A percentile compares a stretch with the other conserved stretches of the same genome.
Evolutionary conservation across 2,888 invertebrate species (phyloP).

Genomic region (Clunio marinus): DNA sequence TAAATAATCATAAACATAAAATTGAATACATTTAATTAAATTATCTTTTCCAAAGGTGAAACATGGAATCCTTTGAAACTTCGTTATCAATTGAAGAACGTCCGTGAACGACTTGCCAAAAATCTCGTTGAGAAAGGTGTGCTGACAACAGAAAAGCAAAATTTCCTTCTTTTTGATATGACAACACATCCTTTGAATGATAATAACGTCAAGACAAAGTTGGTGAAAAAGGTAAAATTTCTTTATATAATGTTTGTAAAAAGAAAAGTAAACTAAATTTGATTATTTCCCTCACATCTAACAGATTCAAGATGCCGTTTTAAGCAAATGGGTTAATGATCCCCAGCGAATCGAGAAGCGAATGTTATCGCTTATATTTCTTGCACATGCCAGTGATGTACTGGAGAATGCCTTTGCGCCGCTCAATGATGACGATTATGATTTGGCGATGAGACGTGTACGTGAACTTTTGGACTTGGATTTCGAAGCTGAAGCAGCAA

Average conservation of each 20-base stretch:
- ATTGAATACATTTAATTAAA: neutral
- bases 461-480: conserved; percentile 93
- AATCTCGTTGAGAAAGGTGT: conserved; percentile 99
- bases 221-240: conserved; percentile 82
- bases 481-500: conserved; percentile 92
- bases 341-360: conserved; percentile 96
- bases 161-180: conserved; percentile 99
- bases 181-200: conserved; percentile 98
- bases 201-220: conserved; percentile 87
- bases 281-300: conserved; percentile 46
- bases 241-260: conserved; percentile 19
- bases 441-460: conserved; percentile 95
- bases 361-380: conserved; percentile 84
- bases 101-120: conserved; percentile 96
- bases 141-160: conserved; percentile 98
- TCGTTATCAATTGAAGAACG: conserved; percentile 96
- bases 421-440: conserved; percentile 94
- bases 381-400: conserved; percentile 98
- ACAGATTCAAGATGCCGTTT: conserved; percentile 95
- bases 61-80: conserved; percentile 99
- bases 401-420: conserved; percentile 99
- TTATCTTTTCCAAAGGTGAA: conserved; percentile 65
- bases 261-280: conserved; percentile 13
- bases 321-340: conserved; percentile 95
- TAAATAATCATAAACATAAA: conserved; percentile 50